Base-by-base conservation (phyloP, 2,888 invertebrate genomes). In the Tenthredo livida region DNA sequence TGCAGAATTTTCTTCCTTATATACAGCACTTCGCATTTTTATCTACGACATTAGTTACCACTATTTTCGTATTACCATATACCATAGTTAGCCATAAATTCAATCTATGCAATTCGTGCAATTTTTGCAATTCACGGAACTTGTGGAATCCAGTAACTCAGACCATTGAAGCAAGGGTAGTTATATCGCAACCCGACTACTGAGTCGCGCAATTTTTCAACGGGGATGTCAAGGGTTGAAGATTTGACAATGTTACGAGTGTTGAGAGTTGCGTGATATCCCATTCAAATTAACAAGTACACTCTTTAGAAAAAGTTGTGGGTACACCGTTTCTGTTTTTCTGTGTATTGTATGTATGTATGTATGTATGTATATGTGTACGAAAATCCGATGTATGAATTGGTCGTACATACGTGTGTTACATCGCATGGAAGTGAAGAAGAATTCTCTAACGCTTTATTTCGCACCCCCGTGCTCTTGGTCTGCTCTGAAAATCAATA, bases 401-500 rank as follows among this genome's bases (percentile, higher is more conserved):
- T 25, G 37, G 37, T 37, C 9, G 10, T 61, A 29, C n/a, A n/a
- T 29, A 25, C 61, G 54, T n/a, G 54, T 47, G 17, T 58, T 58
- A 58, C 58, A 21, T 58, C 10, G 12, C 29, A 29, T n/a, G n/a
- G 25, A 43, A 73, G 15, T 10, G 10, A 1, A n/a, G n/a, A n/a
- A n/a, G n/a, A 43, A 73, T 17, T 73, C 37, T 17, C 43, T 9
- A 73, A 73, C 73, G 40, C 15, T 33, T 50, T 50, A 40, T 40
- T 54, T 17, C n/a, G 7, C 47, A 29, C 77, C 77, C 50, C 50
- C 54, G 77, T 15, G 25, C 33, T 67, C 17, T 67, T 33, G 67
- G 67, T 67, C 67, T 67, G 33, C 50, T 54, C 50, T 54, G 29
- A 50, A 77, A 77, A 77, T 77, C 77, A 77, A 77, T 77, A 77